Base-by-base conservation (phyloP, 1,140 invertebrate species). In the Diabrotica virgifera region DNA sequence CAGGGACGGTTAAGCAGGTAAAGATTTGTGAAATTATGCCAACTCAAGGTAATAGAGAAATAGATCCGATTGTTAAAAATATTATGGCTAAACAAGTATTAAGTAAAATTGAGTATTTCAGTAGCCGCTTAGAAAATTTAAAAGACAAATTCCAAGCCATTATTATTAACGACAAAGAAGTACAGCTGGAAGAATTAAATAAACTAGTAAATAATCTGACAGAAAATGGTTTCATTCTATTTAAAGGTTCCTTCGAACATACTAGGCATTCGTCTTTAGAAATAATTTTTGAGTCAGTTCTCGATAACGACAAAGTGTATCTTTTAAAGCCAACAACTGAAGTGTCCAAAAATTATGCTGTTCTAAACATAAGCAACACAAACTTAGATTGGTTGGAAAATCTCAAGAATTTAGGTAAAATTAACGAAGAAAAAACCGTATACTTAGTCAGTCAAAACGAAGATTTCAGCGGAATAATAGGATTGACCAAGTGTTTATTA, bases 401-500 rank as follows among this genome's bases (percentile, higher is more conserved):
- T 5, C 76, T 96, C 0, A 94, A 95, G 77, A 80, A 84, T 12
- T 68, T 86, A 35, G 84, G 87, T 74, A 81, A 83, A 2, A 85
- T 87, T 0, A 63, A 91, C 72, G 85, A 83, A 62, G 81, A 84
- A 56, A 79, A 84, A 1, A 77, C 78, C 24, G 80, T 95, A 38
- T 86, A 93, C 73, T 77, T 93, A 8, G 84, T 90, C 7, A 85
- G 83, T 61, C 82, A 89, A 76, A 82, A 82, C 0, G 85, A 89
- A 73, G 84, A 88, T 65, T 76, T 75, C n/a, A 89, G 82, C 77
- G 95, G 96, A 60, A 83, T 95, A 36, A 79, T 96, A 55, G 96
- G 96, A 52, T 79, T 98, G 64, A 87, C 90, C 63, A 95, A 92
- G 70, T 98, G 96, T 77, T 81, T 98, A 52, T 88, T 89, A 70